phyloP scores from a whole-genome alignment of 2,888 invertebrate species.

The Gortyna flavago region DNA sequence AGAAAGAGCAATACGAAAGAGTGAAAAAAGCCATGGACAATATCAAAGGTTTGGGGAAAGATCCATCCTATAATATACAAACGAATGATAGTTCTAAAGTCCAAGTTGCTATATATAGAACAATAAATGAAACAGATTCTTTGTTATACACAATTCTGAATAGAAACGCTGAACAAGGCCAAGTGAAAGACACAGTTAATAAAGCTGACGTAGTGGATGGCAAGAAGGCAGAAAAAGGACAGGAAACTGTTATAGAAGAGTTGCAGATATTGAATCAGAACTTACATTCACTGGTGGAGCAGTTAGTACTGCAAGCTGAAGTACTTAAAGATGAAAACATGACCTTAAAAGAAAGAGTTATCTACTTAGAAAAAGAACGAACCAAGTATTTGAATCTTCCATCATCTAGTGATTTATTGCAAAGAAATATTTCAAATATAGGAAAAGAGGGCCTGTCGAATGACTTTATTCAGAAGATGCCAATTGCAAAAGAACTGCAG shows the following conservation, averaged over 20 bases:
- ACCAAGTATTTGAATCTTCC: slow-evolving; percentile 82
- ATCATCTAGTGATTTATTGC: slow-evolving; percentile 72
- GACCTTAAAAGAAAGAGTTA: slow-evolving; percentile 89
- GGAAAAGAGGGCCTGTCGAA: slow-evolving; percentile 64
- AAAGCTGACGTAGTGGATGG: slow-evolving; percentile 77
- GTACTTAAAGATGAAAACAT: slow-evolving; percentile 91
- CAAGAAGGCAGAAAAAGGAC: slow-evolving; percentile 91
- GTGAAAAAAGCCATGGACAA: slow-evolving; percentile 88
- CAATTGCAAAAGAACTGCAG: slow-evolving; percentile 60
- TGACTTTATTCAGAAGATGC: slow-evolving; percentile 68
- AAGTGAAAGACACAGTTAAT: slow-evolving; percentile 64
- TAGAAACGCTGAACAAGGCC: slow-evolving; percentile 71
- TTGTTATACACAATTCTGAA: slow-evolving; percentile 85
- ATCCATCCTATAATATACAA: slow-evolving; percentile 79
- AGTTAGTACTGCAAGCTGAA: slow-evolving; percentile 91
- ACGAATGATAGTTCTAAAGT: slow-evolving; percentile 84
- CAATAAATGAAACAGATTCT: slow-evolving; percentile 92
- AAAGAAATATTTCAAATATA: slow-evolving; percentile 69
- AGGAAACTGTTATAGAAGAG: slow-evolving; percentile 92
- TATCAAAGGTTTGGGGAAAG: slow-evolving; percentile 82
- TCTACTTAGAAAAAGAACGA: slow-evolving; percentile 90
- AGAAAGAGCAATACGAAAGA: slow-evolving; percentile 88
- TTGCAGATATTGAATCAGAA: slow-evolving; percentile 91
- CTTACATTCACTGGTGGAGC: slow-evolving; percentile 88
- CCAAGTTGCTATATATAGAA: slow-evolving; percentile 91